Evolutionary conservation across 2,797 vertebrate genomes (phyloP), one percentile per base, ranked within the genome.

Genomic region (Australoheros facetus): DNA sequence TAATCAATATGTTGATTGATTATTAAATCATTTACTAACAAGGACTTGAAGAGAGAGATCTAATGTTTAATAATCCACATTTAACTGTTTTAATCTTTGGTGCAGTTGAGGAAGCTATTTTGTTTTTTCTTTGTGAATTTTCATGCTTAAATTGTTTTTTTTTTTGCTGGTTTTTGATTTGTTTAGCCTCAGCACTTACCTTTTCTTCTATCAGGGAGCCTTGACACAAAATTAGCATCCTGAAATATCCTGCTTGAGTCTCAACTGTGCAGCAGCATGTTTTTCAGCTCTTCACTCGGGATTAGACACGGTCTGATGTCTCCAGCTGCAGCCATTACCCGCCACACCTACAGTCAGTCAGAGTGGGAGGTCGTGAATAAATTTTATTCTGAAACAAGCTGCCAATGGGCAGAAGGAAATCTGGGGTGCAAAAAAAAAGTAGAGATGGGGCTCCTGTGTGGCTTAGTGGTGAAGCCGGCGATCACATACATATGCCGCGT

Each of bases 281-380:
- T 19, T 53, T 23, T 55, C 37, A 9, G 37, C 26, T 30, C 51
- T 74, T 37, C 59, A 66, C 59, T 37, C 48, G 11, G 54, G 56
- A 58, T 70, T 64, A 28, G 56, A 75, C 34, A 34, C 1, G 11
- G 19, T 30, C 57, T 58, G 60, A 73, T 9, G 3, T 57, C 45
- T 80, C 60, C 28, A 37, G 32, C 54, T 39, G 39, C 39, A 76
- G 28, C 45, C n/a, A 56, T 73, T 66, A 54, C n/a, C 58, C 28
- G 3, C 23, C 56, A 60, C 37, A 62, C 56, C 32, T 55, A 45
- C 64, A 70, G 26, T 23, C 48, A 75, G 56, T 37, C 11, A 1
- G n/a, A 69, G 70, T 56, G 17, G 56, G 14, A 69, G 39, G 54
- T 19, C 45, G 58, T 66, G 26, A 73, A 77, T 72, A 9, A 1